Evolutionary conservation across 2,888 invertebrate genomes (phyloP), one percentile per base, ranked within the genome.

Genomic region (Acanthosepion pharaonis): DNA sequence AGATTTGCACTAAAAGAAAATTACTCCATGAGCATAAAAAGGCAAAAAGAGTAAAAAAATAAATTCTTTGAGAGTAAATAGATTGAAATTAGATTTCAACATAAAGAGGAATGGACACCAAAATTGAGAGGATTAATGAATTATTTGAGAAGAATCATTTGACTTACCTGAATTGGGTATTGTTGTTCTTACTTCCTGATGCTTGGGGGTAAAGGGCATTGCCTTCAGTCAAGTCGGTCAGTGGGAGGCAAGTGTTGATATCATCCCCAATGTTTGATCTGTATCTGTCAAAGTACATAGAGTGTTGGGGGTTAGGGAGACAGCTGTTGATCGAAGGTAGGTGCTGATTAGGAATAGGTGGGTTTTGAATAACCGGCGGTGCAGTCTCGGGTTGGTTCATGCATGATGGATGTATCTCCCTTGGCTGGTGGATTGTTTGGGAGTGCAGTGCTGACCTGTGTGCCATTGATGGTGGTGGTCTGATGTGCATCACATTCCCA

Each of bases 211-310:
- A n/a, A 78, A 78, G 78, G n/a, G 78, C 78, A 78, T 28, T 78
- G n/a, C 78, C 78, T n/a, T 78, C 78, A 78, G 78, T 18, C 5
- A n/a, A 11, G 78, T 78, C 18, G 33, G 78, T 33, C 78, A 78
- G n/a, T 11, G 78, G n/a, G 0, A 78, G 18, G 78, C 78, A 78
- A 15, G 78, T n/a, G 78, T 33, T 78, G n/a, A 78, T 78, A 78
- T 78, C 78, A 78, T 78, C 23, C n/a, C 78, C 78, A 15, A 78
- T n/a, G n/a, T 78, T 78, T 11, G 78, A n/a, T 15, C n/a, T 78
- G 78, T 78, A 78, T 78, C 78, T 78, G 78, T 78, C 78, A 78
- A 78, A 78, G 78, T 78, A 33, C n/a, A n/a, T 33, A 78, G 78
- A 11, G n/a, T 78, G 78, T 5, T 78, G n/a, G n/a, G n/a, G 78